Conservation (phyloP, 1,140 invertebrate genomes). For the Solenopsis invicta region DNA sequence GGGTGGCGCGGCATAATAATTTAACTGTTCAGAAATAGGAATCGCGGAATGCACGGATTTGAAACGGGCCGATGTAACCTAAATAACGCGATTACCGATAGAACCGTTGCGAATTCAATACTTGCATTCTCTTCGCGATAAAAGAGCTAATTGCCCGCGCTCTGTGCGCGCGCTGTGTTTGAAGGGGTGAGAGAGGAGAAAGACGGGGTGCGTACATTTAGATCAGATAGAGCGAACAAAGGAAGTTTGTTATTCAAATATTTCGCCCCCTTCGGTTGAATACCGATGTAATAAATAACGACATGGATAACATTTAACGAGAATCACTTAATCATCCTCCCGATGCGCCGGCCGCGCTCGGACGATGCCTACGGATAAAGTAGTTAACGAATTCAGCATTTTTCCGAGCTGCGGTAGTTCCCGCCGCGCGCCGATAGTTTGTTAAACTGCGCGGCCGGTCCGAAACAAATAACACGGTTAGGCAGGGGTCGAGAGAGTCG, state of each 20-base stretch:
- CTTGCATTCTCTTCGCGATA: slow-evolving; percentile 26
- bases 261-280: not conserved
- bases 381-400: slow-evolving; percentile 52
- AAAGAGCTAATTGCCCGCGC: slow-evolving; percentile 39
- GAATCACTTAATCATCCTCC: slow-evolving; percentile 54
- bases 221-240: slow-evolving; percentile 31
- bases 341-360: not conserved
- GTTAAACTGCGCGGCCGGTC: slow-evolving; percentile 35
- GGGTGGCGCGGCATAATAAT: slow-evolving; percentile 14
- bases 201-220: slow-evolving; percentile 15
- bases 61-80: not conserved
- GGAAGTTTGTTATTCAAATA: slow-evolving; percentile 52
- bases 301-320: slow-evolving; percentile 48
- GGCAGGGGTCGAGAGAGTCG: not conserved
- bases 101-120: slow-evolving; percentile 48
- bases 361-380: slow-evolving; percentile 41
- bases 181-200: not conserved
- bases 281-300: slow-evolving; percentile 51
- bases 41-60: not conserved
- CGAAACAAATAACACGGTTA: slow-evolving; percentile 34
- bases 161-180: not conserved
- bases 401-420: slow-evolving; percentile 22
- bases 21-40: slow-evolving; percentile 26
- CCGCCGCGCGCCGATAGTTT: slow-evolving; percentile 25
- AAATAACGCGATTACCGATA: slow-evolving; percentile 47